phyloP scores from a whole-genome alignment of 1,140 invertebrate genomes.

The Solenopsis fugax region DNA sequence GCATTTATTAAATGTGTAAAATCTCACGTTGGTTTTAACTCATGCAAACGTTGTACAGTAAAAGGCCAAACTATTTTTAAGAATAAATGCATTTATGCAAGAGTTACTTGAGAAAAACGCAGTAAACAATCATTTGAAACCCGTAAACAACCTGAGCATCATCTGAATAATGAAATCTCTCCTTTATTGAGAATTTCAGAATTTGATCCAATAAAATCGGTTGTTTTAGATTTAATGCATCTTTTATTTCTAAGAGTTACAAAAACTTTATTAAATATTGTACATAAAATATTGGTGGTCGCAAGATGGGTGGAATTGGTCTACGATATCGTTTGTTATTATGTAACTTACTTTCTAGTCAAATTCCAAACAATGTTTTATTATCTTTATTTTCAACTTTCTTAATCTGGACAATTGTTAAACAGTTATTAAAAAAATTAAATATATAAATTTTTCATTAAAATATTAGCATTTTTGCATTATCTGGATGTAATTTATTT shows the following conservation, averaged over 20 bases:
- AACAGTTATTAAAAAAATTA: no score
- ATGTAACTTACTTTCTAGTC: background rate
- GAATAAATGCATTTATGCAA: background rate
- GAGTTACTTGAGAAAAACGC: background rate
- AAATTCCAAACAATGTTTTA: no score
- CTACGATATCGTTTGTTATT: background rate
- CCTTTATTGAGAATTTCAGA: no score
- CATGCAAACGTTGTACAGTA: background rate
- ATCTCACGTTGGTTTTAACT: background rate
- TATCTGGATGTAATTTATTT: no score
- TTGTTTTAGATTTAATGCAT: no score
- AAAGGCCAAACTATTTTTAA: background rate
- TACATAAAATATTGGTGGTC: background rate
- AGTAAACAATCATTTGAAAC: background rate
- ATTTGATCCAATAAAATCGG: no score
- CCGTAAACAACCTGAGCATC: no score
- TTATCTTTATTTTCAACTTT: no score
- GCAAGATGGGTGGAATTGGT: background rate
- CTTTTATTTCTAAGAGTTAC: background rate
- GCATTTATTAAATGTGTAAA: constrained; percentile 10
- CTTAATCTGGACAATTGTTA: no score
- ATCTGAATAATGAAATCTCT: no score
- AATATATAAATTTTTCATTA: no score
- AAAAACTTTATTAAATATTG: constrained; percentile 1
- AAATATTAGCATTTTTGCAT: no score